Evolutionary conservation across 2,113 vertebrate species (phyloP).

Genomic region (Girardinichthys multiradiatus): DNA sequence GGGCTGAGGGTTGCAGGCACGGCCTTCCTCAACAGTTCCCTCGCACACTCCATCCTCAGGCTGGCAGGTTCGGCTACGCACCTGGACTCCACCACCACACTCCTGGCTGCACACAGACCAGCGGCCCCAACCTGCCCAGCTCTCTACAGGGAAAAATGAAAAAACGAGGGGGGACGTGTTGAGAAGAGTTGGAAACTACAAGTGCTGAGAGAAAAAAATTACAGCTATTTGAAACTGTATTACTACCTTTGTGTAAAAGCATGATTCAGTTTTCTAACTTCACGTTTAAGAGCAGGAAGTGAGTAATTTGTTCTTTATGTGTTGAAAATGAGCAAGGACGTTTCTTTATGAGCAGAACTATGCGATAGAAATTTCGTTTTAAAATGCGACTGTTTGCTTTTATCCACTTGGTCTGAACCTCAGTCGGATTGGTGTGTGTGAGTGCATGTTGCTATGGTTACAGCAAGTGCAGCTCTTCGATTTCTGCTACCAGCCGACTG

Average conservation of each 20-base stretch:
- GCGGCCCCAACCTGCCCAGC: constrained; percentile 92
- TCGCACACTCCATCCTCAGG: constrained; percentile 87
- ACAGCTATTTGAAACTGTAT: neutral
- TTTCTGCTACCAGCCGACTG: constrained; percentile 65
- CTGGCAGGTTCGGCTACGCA: constrained; percentile 89
- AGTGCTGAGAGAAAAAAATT: neutral
- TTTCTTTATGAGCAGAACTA: constrained; percentile 16
- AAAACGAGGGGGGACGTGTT: neutral
- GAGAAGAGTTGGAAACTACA: constrained; percentile 7
- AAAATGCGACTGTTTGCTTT: constrained; percentile 55
- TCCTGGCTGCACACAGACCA: constrained; percentile 97
- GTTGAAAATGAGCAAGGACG: constrained; percentile 5
- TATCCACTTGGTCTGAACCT: constrained; percentile 28
- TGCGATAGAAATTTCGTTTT: constrained; percentile 30
- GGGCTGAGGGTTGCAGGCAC: constrained; percentile 92
- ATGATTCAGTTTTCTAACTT: neutral
- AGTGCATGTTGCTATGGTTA: constrained; percentile 71
- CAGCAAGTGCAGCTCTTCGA: constrained; percentile 67
- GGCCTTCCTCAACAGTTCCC: constrained; percentile 93
- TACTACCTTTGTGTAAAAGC: neutral
- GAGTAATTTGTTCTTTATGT: constrained; percentile 21
- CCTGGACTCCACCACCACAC: constrained; percentile 94
- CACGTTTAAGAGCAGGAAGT: constrained; percentile 19
- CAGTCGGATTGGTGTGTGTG: constrained; percentile 17
- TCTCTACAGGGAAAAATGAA: constrained; percentile 80